Conservation (phyloP, 2,888 invertebrate genomes). For the Volucella bombylans region DNA sequence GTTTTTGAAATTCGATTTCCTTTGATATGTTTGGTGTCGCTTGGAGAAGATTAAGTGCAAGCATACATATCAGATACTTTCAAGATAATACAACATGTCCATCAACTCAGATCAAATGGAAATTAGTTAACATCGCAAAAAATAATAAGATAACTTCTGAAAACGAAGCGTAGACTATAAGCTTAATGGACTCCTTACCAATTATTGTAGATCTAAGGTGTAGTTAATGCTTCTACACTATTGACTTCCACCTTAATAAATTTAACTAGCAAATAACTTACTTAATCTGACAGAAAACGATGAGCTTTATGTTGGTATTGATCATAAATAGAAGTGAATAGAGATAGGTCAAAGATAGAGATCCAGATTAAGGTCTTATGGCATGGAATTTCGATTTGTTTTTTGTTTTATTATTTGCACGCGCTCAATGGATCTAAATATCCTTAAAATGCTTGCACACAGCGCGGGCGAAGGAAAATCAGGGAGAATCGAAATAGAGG, state of each 20-base stretch:
- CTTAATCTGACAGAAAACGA: not conserved
- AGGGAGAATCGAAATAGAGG: no score
- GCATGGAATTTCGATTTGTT: conserved; percentile 7
- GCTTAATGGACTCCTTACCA: conserved; percentile 15
- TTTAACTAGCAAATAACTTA: not conserved
- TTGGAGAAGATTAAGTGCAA: conserved; percentile 11
- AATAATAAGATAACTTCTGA: conserved; percentile 27
- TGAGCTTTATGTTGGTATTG: not conserved
- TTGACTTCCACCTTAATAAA: conserved; percentile 7
- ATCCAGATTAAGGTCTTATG: conserved; percentile 8
- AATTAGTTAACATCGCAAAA: conserved; percentile 10
- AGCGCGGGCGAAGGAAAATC: no score
- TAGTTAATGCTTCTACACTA: conserved; percentile 25
- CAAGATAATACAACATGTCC: conserved; percentile 39
- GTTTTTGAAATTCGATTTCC: conserved; percentile 17
- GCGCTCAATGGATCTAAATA: no score
- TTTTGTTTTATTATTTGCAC: not conserved
- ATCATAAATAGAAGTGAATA: conserved; percentile 7
- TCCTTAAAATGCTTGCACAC: no score
- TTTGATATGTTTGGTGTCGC: conserved; percentile 53
- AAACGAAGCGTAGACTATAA: no score
- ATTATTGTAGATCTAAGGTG: conserved; percentile 4
- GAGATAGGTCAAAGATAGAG: not conserved
- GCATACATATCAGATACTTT: conserved; percentile 3
- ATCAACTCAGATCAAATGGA: conserved; percentile 44